Conservation (phyloP, 2,797 vertebrate species). For the Anableps anableps region DNA sequence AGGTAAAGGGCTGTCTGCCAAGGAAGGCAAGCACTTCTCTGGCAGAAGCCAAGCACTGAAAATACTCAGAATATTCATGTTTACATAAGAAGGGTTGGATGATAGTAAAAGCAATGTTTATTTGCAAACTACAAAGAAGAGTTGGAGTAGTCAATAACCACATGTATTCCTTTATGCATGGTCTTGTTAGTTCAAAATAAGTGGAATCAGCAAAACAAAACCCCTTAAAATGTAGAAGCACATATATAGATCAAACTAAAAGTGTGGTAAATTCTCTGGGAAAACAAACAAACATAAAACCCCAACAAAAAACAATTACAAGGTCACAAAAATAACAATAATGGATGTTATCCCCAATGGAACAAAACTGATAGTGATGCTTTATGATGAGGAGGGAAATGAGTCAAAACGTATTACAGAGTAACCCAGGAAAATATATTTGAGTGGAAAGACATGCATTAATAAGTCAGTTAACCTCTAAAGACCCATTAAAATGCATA, state of each 20-base stretch:
- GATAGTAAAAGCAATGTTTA: conserved; percentile 56
- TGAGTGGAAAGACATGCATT: no score
- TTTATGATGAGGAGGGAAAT: not conserved
- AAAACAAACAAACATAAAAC: not conserved
- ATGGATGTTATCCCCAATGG: not conserved
- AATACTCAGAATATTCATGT: conserved; percentile 38
- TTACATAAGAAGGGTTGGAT: conserved; percentile 22
- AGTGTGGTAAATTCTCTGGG: not conserved
- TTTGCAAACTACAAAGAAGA: conserved; percentile 19
- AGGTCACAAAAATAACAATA: not conserved
- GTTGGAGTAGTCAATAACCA: conserved; percentile 28
- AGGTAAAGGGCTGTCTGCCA: conserved; percentile 51
- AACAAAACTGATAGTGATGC: not conserved
- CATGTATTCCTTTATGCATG: conserved; percentile 25
- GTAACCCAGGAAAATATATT: not conserved
- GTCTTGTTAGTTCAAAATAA: conserved; percentile 25
- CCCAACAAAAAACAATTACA: not conserved
- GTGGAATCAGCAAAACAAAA: not conserved
- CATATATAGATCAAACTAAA: not conserved
- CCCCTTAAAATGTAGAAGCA: not conserved
- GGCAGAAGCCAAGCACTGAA: no score
- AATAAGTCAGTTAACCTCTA: not conserved
- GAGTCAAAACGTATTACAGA: not conserved
- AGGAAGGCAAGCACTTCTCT: conserved; percentile 52
- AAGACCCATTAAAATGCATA: not conserved